Conservation (phyloP, 2,888 invertebrate genomes). For the Cephus nigrinus region DNA sequence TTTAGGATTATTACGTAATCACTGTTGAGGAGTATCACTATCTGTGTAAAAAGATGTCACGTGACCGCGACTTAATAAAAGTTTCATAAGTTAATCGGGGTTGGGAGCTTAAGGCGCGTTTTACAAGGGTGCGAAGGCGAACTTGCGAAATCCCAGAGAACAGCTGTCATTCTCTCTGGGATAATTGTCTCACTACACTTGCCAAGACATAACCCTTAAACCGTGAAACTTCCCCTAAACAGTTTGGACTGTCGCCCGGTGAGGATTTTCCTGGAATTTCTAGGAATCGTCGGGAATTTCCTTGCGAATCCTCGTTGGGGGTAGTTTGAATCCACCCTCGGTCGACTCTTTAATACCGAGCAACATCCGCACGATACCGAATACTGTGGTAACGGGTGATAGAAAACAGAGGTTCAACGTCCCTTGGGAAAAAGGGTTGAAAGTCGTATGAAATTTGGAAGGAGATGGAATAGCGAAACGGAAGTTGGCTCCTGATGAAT, state of each 20-base stretch:
- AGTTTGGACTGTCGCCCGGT: constrained; percentile 51
- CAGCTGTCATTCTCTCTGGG: constrained; percentile 37
- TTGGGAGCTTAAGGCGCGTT: background rate
- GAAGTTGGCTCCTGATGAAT: background rate
- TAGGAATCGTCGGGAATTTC: background rate
- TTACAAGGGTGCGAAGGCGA: constrained; percentile 4
- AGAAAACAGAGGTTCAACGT: background rate
- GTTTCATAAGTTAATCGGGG: background rate
- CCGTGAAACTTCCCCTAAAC: constrained; percentile 30
- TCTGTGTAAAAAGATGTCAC: background rate
- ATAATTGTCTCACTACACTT: constrained; percentile 24
- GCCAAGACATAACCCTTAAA: constrained; percentile 38
- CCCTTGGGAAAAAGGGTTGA: background rate
- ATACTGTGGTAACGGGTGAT: background rate
- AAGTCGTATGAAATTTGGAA: background rate
- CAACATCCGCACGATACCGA: background rate
- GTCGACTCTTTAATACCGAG: background rate
- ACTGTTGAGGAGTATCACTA: background rate
- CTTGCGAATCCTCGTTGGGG: background rate
- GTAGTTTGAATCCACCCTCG: background rate
- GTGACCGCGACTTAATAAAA: background rate
- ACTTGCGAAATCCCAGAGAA: constrained; percentile 40
- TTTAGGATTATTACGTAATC: background rate
- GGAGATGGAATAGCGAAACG: background rate
- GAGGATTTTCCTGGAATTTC: constrained; percentile 18